Conservation (phyloP, 53 echinoderm and acorn worm species). For the Crossaster papposus region DNA sequence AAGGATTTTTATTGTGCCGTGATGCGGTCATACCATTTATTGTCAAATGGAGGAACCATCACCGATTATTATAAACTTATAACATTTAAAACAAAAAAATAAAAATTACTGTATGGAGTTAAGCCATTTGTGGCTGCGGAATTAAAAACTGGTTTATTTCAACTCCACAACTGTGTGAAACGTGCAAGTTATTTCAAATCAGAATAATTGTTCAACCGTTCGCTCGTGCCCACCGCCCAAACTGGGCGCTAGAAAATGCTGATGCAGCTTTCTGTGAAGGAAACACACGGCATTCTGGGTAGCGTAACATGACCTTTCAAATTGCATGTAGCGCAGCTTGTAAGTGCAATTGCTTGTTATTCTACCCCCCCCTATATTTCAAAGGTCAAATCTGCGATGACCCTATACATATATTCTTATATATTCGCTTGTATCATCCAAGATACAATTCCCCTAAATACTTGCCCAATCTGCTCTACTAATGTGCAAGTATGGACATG, state of each 20-base stretch:
- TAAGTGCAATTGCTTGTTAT: background rate
- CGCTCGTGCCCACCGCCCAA: too few relatives aligned
- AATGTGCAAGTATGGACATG: too few relatives aligned
- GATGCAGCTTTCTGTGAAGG: too few relatives aligned
- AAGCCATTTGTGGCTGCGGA: background rate
- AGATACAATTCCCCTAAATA: too few relatives aligned
- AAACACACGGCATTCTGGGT: too few relatives aligned
- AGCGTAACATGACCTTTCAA: too few relatives aligned
- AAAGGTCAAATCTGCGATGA: too few relatives aligned
- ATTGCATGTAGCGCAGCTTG: background rate
- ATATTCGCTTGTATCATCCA: too few relatives aligned
- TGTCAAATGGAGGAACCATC: slow-evolving; percentile 36
- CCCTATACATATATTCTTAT: too few relatives aligned
- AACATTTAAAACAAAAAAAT: background rate
- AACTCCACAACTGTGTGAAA: background rate
- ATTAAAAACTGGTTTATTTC: slow-evolving; percentile 10
- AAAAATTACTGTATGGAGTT: background rate
- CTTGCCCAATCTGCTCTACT: too few relatives aligned
- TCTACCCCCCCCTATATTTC: too few relatives aligned
- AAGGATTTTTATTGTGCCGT: slow-evolving; percentile 50
- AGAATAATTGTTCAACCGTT: background rate
- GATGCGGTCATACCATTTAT: slow-evolving; percentile 37
- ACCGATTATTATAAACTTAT: slow-evolving; percentile 6
- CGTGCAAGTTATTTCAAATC: background rate
- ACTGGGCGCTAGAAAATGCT: too few relatives aligned